phyloP scores from a whole-genome alignment of 2,797 vertebrate genomes.

The Manis javanica region DNA sequence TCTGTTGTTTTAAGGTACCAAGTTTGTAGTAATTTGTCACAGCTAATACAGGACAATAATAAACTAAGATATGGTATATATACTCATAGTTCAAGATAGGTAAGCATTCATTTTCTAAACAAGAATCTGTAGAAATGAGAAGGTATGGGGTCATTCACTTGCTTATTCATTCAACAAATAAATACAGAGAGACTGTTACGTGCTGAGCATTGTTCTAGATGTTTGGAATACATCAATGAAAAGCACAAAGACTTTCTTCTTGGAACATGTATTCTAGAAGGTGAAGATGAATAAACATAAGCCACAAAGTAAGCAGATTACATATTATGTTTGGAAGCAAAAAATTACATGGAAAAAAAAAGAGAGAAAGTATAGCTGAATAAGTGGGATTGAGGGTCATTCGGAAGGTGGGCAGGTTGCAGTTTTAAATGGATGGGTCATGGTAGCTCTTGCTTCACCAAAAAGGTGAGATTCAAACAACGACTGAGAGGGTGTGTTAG shows the following conservation, averaged over 20 bases:
- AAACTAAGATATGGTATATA: not conserved
- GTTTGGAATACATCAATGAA: not conserved
- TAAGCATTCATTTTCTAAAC: not conserved
- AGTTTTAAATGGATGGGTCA: not conserved
- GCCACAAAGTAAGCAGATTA: not conserved
- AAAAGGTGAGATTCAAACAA: not conserved
- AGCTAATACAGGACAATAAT: not conserved
- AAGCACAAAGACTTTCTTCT: not conserved
- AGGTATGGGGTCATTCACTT: not conserved
- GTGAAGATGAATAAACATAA: not conserved
- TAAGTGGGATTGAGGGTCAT: not conserved
- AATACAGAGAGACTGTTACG: not conserved
- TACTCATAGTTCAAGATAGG: not conserved
- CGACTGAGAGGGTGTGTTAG: not conserved
- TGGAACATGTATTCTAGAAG: not conserved
- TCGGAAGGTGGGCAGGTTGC: not conserved
- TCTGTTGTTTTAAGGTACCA: not conserved
- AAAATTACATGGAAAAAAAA: not conserved
- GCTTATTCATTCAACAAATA: not conserved
- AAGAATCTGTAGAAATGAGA: not conserved
- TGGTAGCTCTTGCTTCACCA: not conserved
- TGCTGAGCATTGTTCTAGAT: not conserved
- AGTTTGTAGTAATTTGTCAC: not conserved
- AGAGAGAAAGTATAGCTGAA: not conserved
- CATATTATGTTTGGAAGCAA: not conserved